These are phyloP conservation scores for Pygoscelis antarcticus DNA, from an alignment of 2,113 vertebrate species.

Conservation along the genomic window DNA sequence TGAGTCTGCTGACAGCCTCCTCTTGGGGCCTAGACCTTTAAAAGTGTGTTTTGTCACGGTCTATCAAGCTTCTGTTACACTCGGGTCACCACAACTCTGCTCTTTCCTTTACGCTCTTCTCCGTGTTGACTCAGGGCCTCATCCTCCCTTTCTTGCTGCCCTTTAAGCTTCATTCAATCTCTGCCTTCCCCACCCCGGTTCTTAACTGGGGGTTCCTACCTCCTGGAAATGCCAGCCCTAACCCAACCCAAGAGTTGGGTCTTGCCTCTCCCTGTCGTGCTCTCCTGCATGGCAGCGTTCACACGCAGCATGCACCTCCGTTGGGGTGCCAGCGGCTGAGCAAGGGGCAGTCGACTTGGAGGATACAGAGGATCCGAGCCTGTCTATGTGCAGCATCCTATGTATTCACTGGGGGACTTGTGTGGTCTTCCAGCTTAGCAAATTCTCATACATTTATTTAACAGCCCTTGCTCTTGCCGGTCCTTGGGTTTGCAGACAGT, in stretches of 20 bases:
- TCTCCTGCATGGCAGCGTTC: rapidly evolving
- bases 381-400: not conserved
- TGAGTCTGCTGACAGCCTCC: conserved; percentile 2
- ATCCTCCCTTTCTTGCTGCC: not conserved
- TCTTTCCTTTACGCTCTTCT: not conserved
- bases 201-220: not conserved
- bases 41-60: conserved; percentile 28
- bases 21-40: conserved; percentile 17
- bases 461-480: not conserved
- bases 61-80: conserved; percentile 22
- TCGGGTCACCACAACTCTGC: not conserved
- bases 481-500: not conserved
- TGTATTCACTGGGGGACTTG: not conserved
- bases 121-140: not conserved
- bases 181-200: not conserved
- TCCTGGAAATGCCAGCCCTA: not conserved
- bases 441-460: not conserved
- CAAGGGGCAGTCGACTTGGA: rapidly evolving
- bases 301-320: rapidly evolving
- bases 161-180: not conserved
- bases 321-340: not conserved
- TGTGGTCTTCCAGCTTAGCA: not conserved
- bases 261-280: rapidly evolving
- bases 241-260: not conserved
- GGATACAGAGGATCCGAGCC: not conserved